Conservation (phyloP, 2,888 invertebrate species). For the Thelaira solivaga region DNA sequence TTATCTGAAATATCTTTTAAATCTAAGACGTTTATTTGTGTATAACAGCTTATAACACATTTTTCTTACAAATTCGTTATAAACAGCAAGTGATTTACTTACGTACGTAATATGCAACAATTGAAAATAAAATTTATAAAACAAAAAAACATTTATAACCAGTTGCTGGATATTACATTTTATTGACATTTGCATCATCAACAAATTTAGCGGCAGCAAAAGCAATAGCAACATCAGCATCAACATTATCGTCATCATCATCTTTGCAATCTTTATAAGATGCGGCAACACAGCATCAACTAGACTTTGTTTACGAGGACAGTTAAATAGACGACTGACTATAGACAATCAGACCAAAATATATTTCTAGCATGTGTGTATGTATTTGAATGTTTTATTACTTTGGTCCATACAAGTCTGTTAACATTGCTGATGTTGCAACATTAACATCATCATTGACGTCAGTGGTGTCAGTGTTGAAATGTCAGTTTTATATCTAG, state of each 20-base stretch:
- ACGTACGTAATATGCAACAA: neutral
- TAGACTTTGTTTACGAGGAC: conserved; percentile 24
- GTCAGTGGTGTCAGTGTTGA: conserved; percentile 11
- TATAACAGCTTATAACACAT: too few species aligned
- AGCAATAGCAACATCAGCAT: neutral
- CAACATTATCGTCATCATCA: neutral
- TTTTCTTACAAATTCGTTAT: too few species aligned
- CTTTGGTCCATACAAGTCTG: conserved; percentile 2
- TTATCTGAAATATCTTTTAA: too few species aligned
- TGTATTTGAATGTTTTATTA: too few species aligned
- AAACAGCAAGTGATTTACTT: neutral
- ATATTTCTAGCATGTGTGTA: neutral
- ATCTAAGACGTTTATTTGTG: too few species aligned
- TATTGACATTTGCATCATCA: conserved; percentile 60
- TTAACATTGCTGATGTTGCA: conserved; percentile 25
- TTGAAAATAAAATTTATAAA: neutral
- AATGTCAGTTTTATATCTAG: conserved; percentile 20
- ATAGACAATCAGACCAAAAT: neutral
- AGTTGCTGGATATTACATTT: conserved; percentile 45
- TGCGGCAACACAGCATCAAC: conserved; percentile 15
- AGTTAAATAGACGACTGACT: neutral
- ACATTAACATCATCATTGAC: conserved; percentile 6
- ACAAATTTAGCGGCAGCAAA: neutral
- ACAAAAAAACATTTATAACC: conserved; percentile 13
- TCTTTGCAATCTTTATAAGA: neutral